Conservation (phyloP, 2,888 invertebrate genomes). For the Norana najaformis region DNA sequence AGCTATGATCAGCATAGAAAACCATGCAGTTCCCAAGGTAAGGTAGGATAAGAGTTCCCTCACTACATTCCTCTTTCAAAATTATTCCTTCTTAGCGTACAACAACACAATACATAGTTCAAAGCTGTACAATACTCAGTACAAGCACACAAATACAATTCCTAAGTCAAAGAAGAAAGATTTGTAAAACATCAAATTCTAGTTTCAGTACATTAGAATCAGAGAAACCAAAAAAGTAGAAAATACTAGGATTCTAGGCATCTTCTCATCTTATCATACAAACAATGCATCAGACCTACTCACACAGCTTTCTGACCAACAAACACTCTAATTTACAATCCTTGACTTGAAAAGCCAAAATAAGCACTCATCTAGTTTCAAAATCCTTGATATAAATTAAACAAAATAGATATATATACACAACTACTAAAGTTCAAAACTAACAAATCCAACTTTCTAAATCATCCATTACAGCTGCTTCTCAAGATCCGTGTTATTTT, state of each 20-base stretch:
- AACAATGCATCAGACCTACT: background rate
- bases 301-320: background rate
- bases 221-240: background rate
- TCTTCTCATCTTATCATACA: background rate
- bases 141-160: background rate
- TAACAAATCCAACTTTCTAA: too few species aligned
- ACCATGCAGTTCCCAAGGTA: background rate
- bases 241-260: background rate
- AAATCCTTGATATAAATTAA: constrained; percentile 2
- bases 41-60: background rate
- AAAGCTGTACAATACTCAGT: background rate
- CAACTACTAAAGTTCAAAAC: too few species aligned
- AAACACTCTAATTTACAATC: background rate
- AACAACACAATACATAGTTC: background rate
- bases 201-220: background rate
- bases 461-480: too few species aligned
- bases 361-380: background rate
- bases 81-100: background rate
- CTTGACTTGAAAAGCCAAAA: background rate
- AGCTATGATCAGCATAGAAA: background rate
- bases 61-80: background rate
- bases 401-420: background rate
- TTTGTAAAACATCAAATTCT: background rate
- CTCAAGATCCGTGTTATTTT: too few species aligned
- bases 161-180: background rate